Evolutionary conservation across 2,797 vertebrate genomes (phyloP), one percentile per base, ranked within the genome.

Genomic region (Alcedo atthis): DNA sequence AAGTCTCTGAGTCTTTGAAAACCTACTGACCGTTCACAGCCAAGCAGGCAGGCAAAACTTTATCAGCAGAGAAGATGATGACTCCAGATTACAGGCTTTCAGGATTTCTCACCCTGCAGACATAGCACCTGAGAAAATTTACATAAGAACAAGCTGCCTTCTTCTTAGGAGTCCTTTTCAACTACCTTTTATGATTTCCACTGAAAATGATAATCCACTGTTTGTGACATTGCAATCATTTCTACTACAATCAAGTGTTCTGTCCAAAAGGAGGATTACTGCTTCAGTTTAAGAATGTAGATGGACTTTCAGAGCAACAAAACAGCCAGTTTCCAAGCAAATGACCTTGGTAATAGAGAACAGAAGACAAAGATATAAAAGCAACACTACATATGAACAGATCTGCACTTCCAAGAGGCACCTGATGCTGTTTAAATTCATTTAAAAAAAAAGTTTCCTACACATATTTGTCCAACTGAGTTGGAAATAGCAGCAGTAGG

Each of bases 151-250:
- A 92, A 40, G 32, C 35, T 83, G 33, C 9, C 11, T 75, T 81
- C 85, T 92, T 76, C 57, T 92, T 75, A 35, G 22, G 57, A 89
- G 70, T 28, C n/a, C 37, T 81, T 77, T 76, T 71, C 54, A 87
- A 71, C 49, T 16, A 35, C 30, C 43, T 67, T 93, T 95, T 78
- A 86, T 83, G 58, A 85, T 77, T 90, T 87, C 66, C n/a, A 57
- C 46, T 4, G 32, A 89, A 90, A 92, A 80, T 8, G 0, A 88
- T 94, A 95, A 96, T 95, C 88, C 88, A 81, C 51, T 89, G 83
- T 92, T 92, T 95, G 90, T 93, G 90, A 85, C 81, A 92, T 8
- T 68, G 88, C 92, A 93, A 95, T 92, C 14, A 85, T 95, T 95
- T 93, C 81, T 81, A 66, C 84, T 66, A 71, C 46, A 89, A 81